Evolutionary conservation across 1,140 invertebrate species (phyloP), one percentile per base, ranked within the genome.

Genomic region (Drosophila setifemur): DNA sequence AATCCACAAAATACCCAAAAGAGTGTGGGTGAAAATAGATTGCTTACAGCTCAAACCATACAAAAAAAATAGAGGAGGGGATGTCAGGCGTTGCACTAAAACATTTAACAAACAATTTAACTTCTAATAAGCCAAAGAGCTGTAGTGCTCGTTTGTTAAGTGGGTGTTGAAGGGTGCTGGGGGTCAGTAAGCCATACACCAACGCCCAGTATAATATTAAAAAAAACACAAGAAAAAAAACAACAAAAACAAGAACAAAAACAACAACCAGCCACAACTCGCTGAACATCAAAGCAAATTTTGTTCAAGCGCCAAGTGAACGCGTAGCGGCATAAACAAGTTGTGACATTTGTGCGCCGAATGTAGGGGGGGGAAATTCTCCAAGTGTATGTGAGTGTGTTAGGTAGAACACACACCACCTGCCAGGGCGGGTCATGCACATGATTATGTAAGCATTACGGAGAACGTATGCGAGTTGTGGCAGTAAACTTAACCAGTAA

Each of bases 51-150:
- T 16, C 31, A 4, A 18, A 0, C 44, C 19, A 19, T 50, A 44
- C 37, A 44, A 58, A 18, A 11, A 2, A 14, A 4, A 9, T 12
- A 14, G n/a, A 43, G 25, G 2, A 7, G 11, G 25, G 23, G 18
- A 25, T 16, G 31, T 21, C 21, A 23, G 48, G 45, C 21, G 26
- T 26, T 18, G 37, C 47, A 68, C 35, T 64, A 53, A 47, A 69
- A 55, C 49, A 73, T 82, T 73, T 73, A 55, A 40, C 73, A 69
- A 79, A 77, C 79, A 83, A 83, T 82, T 82, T 85, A 73, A 73
- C 72, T 73, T 73, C 26, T 77, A 70, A 77, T 78, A 78, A 77
- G 73, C 68, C 69, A 58, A 68, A 53, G 54, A 53, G 31, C 11
- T 25, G 31, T 29, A 69, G 33, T 16, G 21, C 21, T 3, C 21